These are phyloP conservation scores for Anguilla anguilla DNA, from an alignment of 2,797 vertebrate species.

Conservation along the genomic window DNA sequence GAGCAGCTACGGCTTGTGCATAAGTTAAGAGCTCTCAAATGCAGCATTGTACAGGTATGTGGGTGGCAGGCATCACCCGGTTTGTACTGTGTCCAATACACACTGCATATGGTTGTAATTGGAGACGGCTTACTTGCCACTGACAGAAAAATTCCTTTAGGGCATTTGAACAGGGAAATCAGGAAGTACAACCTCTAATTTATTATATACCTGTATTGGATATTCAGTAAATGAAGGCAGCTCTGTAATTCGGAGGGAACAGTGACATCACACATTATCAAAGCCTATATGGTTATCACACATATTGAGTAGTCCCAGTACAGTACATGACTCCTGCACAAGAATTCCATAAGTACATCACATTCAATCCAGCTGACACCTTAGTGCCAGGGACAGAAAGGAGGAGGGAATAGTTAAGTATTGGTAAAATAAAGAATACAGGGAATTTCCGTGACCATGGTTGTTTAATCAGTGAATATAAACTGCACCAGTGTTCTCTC, in stretches of 20 bases:
- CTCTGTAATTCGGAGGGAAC: constrained; percentile 56
- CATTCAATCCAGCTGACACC: neutral
- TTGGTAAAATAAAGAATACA: neutral
- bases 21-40: constrained; percentile 20
- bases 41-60: constrained; percentile 40
- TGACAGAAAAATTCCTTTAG: constrained; percentile 34
- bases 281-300: constrained; percentile 39
- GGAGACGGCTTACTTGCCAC: constrained; percentile 3
- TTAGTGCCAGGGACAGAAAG: neutral
- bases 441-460: neutral
- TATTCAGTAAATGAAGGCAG: constrained; percentile 60
- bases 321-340: neutral
- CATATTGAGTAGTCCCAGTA: neutral
- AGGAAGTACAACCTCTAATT: constrained; percentile 34
- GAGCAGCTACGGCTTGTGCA: neutral
- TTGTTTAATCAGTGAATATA: neutral
- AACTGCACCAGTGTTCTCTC: neutral
- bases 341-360: neutral
- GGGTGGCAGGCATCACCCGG: constrained; percentile 31
- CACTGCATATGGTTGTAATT: constrained; percentile 32
- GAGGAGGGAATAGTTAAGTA: neutral
- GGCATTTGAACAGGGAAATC: constrained; percentile 39
- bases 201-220: constrained; percentile 48
- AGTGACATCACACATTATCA: constrained; percentile 58
- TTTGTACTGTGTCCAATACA: constrained; percentile 20